Evolutionary conservation across 2,797 vertebrate genomes (phyloP).

Genomic region (Rhadinocentrus ornatus): DNA sequence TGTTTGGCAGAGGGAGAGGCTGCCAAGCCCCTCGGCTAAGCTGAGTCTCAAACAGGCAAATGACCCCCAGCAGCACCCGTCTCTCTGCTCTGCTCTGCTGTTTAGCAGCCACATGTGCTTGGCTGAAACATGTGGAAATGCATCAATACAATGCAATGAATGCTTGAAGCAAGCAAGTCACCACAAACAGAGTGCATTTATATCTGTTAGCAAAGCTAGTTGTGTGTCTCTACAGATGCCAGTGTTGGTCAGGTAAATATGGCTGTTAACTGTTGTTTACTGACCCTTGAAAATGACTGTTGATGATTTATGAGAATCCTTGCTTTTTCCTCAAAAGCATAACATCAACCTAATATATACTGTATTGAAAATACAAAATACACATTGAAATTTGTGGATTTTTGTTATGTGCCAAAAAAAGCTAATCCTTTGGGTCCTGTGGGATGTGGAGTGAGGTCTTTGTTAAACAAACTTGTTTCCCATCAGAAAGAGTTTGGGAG

Average conservation of each 20-base stretch:
- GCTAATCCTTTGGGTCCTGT: too few species aligned
- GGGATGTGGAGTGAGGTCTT: too few species aligned
- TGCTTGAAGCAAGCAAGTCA: constrained; percentile 20
- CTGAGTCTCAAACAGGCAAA: constrained; percentile 36
- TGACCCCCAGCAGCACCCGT: constrained; percentile 44
- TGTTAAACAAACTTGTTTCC: too few species aligned
- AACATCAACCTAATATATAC: too few species aligned
- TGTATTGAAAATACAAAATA: too few species aligned
- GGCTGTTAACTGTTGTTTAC: neutral
- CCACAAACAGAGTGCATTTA: constrained; percentile 15
- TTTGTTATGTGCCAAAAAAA: too few species aligned
- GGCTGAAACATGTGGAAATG: constrained; percentile 27
- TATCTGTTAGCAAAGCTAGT: neutral
- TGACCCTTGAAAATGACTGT: neutral
- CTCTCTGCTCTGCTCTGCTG: constrained; percentile 23
- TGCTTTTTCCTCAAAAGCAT: too few species aligned
- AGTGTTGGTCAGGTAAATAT: neutral
- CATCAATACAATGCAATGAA: constrained; percentile 15
- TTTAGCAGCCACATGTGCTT: constrained; percentile 39
- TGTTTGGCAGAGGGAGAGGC: constrained; percentile 47
- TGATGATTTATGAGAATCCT: too few species aligned
- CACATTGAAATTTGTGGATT: too few species aligned
- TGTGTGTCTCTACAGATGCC: neutral
- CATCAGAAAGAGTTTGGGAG: too few species aligned
- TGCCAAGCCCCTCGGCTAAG: constrained; percentile 57